These are phyloP conservation scores for Sinosuthora webbiana DNA, from an alignment of 2,113 vertebrate species.

Conservation along the genomic window DNA sequence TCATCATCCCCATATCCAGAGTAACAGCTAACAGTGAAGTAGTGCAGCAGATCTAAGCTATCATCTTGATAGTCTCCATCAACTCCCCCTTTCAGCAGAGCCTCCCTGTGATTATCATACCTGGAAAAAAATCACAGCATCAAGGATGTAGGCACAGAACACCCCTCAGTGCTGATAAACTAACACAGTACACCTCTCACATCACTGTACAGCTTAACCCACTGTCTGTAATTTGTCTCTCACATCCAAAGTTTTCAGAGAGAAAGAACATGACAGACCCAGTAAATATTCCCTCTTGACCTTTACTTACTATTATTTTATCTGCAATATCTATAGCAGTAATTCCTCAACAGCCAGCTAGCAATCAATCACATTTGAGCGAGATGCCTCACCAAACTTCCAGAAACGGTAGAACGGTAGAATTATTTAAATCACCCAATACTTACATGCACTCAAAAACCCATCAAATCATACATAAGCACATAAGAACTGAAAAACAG, in stretches of 20 bases:
- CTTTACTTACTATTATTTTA: neutral
- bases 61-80: slow-evolving; percentile 91
- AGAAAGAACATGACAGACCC: neutral
- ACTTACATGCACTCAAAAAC: accelerated
- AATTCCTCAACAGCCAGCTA: neutral
- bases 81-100: slow-evolving; percentile 87
- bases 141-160: neutral
- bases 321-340: neutral
- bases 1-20: slow-evolving; percentile 91
- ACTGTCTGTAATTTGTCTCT: neutral
- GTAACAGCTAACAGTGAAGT: slow-evolving; percentile 93
- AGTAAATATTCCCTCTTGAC: neutral
- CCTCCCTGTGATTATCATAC: slow-evolving; percentile 96
- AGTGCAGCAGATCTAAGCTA: slow-evolving; percentile 88
- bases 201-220: neutral
- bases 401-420: neutral
- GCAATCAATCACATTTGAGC: neutral
- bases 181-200: neutral
- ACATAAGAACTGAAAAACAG: neutral
- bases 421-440: neutral
- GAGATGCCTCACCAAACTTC: neutral
- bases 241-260: neutral
- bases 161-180: neutral
- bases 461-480: neutral
- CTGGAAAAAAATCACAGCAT: slow-evolving; percentile 64